A percentile compares a stretch with the other conserved stretches of the same genome.
phyloP scores from a whole-genome alignment of 1,140 invertebrate genomes.

The Tetraneura akinire region DNA sequence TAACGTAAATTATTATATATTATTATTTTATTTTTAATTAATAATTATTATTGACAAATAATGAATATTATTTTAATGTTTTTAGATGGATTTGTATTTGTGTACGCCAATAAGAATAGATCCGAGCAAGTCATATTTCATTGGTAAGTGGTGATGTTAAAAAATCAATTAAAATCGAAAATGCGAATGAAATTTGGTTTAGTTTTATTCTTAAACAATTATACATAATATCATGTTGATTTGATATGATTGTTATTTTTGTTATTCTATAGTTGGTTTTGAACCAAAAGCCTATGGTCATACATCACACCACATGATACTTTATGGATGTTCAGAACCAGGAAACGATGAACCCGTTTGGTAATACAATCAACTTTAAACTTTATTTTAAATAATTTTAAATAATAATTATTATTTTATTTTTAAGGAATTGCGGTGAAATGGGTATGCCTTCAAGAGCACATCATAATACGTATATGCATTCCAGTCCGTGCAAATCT shows the following conservation, averaged over 20 bases:
- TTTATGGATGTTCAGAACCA: slow-evolving; percentile 89
- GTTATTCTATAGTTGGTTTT: slow-evolving; percentile 76
- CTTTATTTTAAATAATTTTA: not conserved
- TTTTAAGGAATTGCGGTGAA: slow-evolving; percentile 84
- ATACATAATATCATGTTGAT: too few species aligned
- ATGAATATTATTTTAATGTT: slow-evolving; percentile 55
- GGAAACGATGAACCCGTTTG: slow-evolving; percentile 78
- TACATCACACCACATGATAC: slow-evolving; percentile 92
- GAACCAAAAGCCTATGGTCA: slow-evolving; percentile 89
- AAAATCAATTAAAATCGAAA: too few species aligned
- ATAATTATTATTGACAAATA: not conserved
- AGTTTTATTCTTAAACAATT: too few species aligned
- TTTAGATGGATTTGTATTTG: slow-evolving; percentile 81
- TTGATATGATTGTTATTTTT: too few species aligned
- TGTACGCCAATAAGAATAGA: slow-evolving; percentile 81
- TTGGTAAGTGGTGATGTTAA: slow-evolving; percentile 67
- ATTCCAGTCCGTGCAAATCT: slow-evolving; percentile 69
- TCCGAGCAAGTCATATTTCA: slow-evolving; percentile 70
- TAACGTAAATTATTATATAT: not conserved
- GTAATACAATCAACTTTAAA: slow-evolving; percentile 60
- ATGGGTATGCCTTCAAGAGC: slow-evolving; percentile 68
- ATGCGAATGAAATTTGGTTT: too few species aligned
- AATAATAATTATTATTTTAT: slow-evolving; percentile 1
- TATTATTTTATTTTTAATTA: slow-evolving; percentile 29
- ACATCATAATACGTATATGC: slow-evolving; percentile 58